These are phyloP conservation scores for Actenoides hombroni DNA, from an alignment of 2,113 vertebrate species.

Conservation along the genomic window DNA sequence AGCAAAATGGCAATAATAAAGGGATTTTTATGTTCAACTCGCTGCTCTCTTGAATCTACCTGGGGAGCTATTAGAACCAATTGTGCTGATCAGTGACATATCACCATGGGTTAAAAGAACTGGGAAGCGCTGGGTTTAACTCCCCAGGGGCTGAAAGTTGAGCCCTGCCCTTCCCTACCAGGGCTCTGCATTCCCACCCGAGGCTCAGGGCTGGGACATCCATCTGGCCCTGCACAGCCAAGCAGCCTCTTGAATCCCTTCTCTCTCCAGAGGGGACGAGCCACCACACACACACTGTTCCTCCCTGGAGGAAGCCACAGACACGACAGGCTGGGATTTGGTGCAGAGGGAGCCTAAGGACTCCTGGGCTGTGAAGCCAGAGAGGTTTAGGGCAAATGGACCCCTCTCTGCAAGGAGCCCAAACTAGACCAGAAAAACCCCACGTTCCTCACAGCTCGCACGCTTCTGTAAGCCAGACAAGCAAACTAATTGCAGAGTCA, in stretches of 20 bases:
- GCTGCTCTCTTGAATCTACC: constrained; percentile 72
- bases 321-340: rapidly evolving
- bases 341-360: not conserved
- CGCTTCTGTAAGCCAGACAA: not conserved
- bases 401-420: not conserved
- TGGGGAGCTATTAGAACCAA: constrained; percentile 70
- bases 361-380: rapidly evolving
- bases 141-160: not conserved
- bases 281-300: not conserved
- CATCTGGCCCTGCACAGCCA: rapidly evolving
- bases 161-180: not conserved
- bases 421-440: not conserved
- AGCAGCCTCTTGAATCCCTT: not conserved
- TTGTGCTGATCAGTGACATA: constrained; percentile 59
- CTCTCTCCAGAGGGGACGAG: not conserved
- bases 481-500: not conserved
- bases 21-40: constrained; percentile 80
- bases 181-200: not conserved
- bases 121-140: not conserved
- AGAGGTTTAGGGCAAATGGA: not conserved
- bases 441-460: not conserved
- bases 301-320: rapidly evolving
- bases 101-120: constrained; percentile 58
- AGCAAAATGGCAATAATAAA: constrained; percentile 82
- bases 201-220: not conserved